These are phyloP conservation scores for Copidosoma aretas DNA, from an alignment of 2,888 invertebrate genomes.

Conservation along the genomic window DNA sequence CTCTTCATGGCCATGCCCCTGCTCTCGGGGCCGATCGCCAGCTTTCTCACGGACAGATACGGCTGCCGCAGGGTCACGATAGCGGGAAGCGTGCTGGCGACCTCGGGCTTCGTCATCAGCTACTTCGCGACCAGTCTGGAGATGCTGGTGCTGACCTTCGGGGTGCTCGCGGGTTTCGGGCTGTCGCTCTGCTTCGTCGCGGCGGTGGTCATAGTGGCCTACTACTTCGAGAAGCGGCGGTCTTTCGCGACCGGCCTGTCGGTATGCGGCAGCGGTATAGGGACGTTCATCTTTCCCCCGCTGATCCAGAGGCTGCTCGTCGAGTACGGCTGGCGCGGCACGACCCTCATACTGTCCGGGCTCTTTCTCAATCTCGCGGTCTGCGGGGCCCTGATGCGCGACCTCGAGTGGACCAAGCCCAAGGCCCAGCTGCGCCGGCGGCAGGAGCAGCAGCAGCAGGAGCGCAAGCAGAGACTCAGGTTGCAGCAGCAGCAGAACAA, in stretches of 20 bases:
- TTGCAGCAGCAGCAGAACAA: background rate
- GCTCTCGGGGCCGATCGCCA: slow-evolving; percentile 83
- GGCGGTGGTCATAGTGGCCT: slow-evolving; percentile 89
- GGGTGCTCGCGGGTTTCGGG: slow-evolving; percentile 83
- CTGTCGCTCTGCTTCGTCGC: slow-evolving; percentile 86
- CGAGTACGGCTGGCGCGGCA: slow-evolving; percentile 84
- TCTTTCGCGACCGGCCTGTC: slow-evolving; percentile 86
- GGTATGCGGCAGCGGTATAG: slow-evolving; percentile 87
- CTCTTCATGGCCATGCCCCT: slow-evolving; percentile 92
- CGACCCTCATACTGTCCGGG: slow-evolving; percentile 81
- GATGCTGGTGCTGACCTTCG: slow-evolving; percentile 81
- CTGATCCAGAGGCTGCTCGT: slow-evolving; percentile 76
- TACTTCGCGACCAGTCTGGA: slow-evolving; percentile 79
- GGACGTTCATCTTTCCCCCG: slow-evolving; percentile 86
- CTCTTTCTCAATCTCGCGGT: slow-evolving; percentile 82
- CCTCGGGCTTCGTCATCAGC: slow-evolving; percentile 78
- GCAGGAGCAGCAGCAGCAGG: slow-evolving; percentile 67
- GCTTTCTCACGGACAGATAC: slow-evolving; percentile 78
- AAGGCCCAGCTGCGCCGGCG: slow-evolving; percentile 71
- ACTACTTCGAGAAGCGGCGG: slow-evolving; percentile 84
- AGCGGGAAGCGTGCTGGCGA: slow-evolving; percentile 77
- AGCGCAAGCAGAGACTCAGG: slow-evolving; percentile 72
- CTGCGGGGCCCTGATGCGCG: slow-evolving; percentile 82
- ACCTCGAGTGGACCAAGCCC: slow-evolving; percentile 74
- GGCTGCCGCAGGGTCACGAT: slow-evolving; percentile 83